Conservation (phyloP, 2,113 vertebrate species). For the Todiramphus chloris region DNA sequence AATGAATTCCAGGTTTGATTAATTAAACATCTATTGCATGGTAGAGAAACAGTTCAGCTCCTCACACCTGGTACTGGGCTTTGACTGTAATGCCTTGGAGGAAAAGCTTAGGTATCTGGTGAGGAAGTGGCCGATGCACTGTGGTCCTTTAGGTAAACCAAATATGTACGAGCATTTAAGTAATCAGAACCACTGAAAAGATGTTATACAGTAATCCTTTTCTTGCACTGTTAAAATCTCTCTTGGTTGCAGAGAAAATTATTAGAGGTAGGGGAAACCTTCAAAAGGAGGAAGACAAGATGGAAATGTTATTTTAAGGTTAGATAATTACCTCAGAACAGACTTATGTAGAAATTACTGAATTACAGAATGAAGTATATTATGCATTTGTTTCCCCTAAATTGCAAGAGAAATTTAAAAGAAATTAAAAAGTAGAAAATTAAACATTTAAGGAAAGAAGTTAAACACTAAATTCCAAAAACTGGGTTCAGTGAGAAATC, state of each 20-base stretch:
- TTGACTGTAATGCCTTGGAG: neutral
- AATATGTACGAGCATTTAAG: neutral
- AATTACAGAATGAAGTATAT: neutral
- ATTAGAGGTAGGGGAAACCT: neutral
- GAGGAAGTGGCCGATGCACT: neutral
- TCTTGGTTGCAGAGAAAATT: neutral
- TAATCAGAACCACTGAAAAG: neutral
- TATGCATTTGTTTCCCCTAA: neutral
- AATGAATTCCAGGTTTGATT: neutral
- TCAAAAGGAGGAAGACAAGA: neutral
- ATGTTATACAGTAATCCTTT: neutral
- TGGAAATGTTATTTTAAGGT: neutral
- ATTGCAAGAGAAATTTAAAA: neutral
- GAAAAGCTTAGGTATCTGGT: neutral
- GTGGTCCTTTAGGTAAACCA: neutral
- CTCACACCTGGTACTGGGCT: neutral
- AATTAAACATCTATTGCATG: neutral
- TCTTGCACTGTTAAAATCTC: neutral
- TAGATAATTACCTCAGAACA: neutral
- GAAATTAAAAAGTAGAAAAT: neutral
- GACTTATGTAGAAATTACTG: neutral
- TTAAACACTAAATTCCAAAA: neutral
- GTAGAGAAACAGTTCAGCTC: neutral
- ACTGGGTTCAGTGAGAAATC: neutral
- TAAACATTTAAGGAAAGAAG: neutral